Conservation (phyloP, 64 coral and sea anemone genomes). For the Stichodactyla mertensii region DNA sequence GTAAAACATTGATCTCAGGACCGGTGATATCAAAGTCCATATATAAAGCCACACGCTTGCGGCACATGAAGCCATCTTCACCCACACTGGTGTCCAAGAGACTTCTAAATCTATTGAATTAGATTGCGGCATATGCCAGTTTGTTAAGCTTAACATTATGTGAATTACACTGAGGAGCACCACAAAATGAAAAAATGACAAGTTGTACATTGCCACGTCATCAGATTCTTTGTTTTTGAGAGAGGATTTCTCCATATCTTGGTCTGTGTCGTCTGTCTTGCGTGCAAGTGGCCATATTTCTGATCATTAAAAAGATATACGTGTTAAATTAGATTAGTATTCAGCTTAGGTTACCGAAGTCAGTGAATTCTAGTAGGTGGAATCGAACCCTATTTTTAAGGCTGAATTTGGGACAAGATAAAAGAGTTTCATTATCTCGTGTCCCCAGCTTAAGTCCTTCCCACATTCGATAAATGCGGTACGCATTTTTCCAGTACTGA, state of each 20-base stretch:
- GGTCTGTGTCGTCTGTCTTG: neutral
- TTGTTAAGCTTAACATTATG: conserved; percentile 87
- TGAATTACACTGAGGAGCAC: conserved; percentile 71
- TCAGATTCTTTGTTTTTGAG: neutral
- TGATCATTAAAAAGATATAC: neutral
- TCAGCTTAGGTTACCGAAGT: no score
- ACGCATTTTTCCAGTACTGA: no score
- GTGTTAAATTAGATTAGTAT: no score
- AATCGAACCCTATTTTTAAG: no score
- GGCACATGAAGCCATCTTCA: conserved; percentile 84
- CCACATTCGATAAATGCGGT: no score
- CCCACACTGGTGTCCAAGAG: conserved; percentile 82
- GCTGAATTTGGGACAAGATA: no score
- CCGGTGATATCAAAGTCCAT: conserved; percentile 56
- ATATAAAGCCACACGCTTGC: conserved; percentile 69
- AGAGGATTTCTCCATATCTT: neutral
- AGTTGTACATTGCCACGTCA: conserved; percentile 39
- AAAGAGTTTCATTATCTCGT: no score
- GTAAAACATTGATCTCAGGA: conserved; percentile 40
- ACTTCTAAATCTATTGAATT: neutral
- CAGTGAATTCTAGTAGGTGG: no score
- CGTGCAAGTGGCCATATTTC: conserved; percentile 35
- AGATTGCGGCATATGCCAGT: conserved; percentile 68
- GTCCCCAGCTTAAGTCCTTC: no score
- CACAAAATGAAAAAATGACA: conserved; percentile 85